A percentile compares a stretch with the other conserved stretches of the same genome.
phyloP scores from a whole-genome alignment of 1,140 invertebrate genomes.

The Drosophila biarmipes region DNA sequence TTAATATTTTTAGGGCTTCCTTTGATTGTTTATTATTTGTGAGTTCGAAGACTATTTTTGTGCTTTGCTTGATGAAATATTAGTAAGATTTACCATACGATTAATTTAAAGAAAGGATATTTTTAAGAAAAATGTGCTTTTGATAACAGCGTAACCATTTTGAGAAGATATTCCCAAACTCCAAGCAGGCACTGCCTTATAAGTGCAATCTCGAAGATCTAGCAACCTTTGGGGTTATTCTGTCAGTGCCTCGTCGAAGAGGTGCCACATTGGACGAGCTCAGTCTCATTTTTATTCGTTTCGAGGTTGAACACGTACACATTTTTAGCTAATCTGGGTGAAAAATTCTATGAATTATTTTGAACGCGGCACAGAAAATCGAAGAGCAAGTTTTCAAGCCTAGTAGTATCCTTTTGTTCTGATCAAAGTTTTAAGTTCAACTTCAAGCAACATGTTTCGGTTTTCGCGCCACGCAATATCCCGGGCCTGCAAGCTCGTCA shows the following conservation, averaged over 20 bases:
- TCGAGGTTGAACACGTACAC: slow-evolving; percentile 63
- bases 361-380: slow-evolving; percentile 22
- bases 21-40: too few species aligned
- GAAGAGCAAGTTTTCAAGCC: slow-evolving; percentile 26
- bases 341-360: slow-evolving; percentile 48
- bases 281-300: slow-evolving; percentile 60
- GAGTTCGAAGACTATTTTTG: too few species aligned
- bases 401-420: slow-evolving; percentile 23
- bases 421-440: slow-evolving; percentile 21
- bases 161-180: too few species aligned
- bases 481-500: neutral
- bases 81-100: too few species aligned
- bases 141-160: too few species aligned
- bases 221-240: neutral
- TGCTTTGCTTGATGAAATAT: too few species aligned
- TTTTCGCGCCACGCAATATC: slow-evolving; percentile 22
- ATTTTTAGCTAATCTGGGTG: slow-evolving; percentile 45
- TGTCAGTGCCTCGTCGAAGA: slow-evolving; percentile 18
- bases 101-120: too few species aligned
- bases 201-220: neutral
- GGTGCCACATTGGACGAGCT: neutral
- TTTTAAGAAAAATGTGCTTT: too few species aligned
- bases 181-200: neutral
- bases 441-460: slow-evolving; percentile 49
- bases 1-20: too few species aligned